These are phyloP conservation scores for Cossypha caffra DNA, from an alignment of 2,797 vertebrate genomes.

Conservation along the genomic window DNA sequence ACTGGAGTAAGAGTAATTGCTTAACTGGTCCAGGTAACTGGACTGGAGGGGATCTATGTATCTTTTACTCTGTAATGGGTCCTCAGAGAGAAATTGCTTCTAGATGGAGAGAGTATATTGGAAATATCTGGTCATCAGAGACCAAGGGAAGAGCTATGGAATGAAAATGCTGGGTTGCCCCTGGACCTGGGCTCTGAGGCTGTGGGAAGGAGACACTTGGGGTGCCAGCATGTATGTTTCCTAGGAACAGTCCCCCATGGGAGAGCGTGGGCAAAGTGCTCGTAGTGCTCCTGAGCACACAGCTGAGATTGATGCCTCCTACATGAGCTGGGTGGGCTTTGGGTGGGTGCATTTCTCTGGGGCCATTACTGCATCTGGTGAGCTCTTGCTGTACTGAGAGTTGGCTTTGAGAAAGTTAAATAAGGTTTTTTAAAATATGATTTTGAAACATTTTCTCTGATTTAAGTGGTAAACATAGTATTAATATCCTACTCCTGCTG, in stretches of 20 bases:
- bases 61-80: not conserved
- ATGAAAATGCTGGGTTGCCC: not conserved
- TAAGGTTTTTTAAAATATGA: not conserved
- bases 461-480: not conserved
- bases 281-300: fast-evolving
- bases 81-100: not conserved
- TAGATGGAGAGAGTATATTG: not conserved
- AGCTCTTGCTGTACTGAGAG: not conserved
- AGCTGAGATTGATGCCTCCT: not conserved
- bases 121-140: fast-evolving
- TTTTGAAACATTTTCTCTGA: not conserved
- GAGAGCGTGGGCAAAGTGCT: not conserved
- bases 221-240: not conserved
- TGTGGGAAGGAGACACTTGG: not conserved
- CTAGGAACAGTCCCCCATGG: fast-evolving
- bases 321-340: not conserved
- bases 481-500: not conserved
- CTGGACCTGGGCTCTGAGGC: fast-evolving
- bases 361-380: not conserved
- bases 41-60: not conserved
- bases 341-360: not conserved
- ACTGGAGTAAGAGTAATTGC: not conserved
- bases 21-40: not conserved
- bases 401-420: not conserved
- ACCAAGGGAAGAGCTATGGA: not conserved